phyloP scores from a whole-genome alignment of 64 coral and sea anemone genomes.

The Cladopsammia gracilis region DNA sequence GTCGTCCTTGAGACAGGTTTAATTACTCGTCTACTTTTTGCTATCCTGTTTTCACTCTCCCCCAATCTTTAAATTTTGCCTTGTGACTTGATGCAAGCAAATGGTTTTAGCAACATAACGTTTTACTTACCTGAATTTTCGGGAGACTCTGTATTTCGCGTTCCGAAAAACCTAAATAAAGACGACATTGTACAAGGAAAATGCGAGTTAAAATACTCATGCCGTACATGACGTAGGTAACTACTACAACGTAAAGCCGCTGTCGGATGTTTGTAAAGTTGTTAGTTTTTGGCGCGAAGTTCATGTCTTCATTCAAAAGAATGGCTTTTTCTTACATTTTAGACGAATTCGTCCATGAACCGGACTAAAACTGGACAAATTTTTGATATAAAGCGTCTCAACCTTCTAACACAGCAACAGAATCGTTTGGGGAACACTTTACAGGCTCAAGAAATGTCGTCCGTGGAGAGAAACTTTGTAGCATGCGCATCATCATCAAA shows the following conservation, averaged over 20 bases:
- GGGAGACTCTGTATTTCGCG: background rate
- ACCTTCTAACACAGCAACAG: too few relatives aligned
- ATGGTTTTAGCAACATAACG: background rate
- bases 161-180: background rate
- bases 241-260: background rate
- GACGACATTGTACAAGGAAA: too few relatives aligned
- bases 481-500: background rate
- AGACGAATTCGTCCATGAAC: background rate
- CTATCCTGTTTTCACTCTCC: background rate
- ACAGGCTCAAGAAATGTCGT: background rate
- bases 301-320: background rate
- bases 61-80: background rate
- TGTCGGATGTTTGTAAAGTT: background rate
- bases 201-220: too few relatives aligned
- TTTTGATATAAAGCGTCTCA: background rate
- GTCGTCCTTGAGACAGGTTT: too few relatives aligned
- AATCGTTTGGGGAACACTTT: background rate
- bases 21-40: too few relatives aligned
- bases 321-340: background rate
- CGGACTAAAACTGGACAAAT: background rate
- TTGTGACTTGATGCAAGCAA: background rate
- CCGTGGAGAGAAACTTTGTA: background rate
- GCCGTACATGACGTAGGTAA: background rate
- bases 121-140: background rate
- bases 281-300: background rate